Evolutionary conservation across 2,113 vertebrate genomes (phyloP), one percentile per base, ranked within the genome.

Genomic region (Carassius auratus): DNA sequence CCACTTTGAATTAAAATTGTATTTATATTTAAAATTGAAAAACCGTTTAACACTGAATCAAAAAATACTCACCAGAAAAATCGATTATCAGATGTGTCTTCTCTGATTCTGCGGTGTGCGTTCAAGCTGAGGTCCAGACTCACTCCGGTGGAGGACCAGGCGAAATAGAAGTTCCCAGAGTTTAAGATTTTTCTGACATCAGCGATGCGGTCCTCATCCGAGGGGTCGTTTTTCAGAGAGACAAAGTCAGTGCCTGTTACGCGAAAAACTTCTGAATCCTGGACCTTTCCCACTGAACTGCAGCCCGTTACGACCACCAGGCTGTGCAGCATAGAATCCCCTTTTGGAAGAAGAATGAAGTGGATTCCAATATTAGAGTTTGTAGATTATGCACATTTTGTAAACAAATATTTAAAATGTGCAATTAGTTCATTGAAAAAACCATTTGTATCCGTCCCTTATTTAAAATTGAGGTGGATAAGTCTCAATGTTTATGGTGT

Each of bases 151-250:
- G 97, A 92, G 74, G 98, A 99, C 97, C 97, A 99, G 0, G 98
- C 97, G 68, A 99, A 99, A 90, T 99, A 99, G 75, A 99, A 99
- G 92, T 96, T 99, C 21, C 98, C 98, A 0, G 98, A 99, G 92
- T 97, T 98, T 78, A 99, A 89, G 84, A 99, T 94, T 87, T 99
- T 99, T 84, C 97, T 96, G 85, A 99, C 97, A 91, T 99, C 98
- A 0, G 96, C 93, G 64, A 99, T 95, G 0, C 96, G 95, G 84
- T 99, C 98, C 89, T 99, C 98, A 3, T 99, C 98, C 0, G 93
- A 87, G 0, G 96, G 93, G 79, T 99, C 98, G 0, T 92, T 93
- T 86, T 96, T 95, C 68, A 99, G 86, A 0, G 97, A 97, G 81
- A 99, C 95, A 50, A 99, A 97, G 23, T 99, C 98, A 0, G 98